Conservation (phyloP, 2,888 invertebrate genomes). For the Nasonia oneida region DNA sequence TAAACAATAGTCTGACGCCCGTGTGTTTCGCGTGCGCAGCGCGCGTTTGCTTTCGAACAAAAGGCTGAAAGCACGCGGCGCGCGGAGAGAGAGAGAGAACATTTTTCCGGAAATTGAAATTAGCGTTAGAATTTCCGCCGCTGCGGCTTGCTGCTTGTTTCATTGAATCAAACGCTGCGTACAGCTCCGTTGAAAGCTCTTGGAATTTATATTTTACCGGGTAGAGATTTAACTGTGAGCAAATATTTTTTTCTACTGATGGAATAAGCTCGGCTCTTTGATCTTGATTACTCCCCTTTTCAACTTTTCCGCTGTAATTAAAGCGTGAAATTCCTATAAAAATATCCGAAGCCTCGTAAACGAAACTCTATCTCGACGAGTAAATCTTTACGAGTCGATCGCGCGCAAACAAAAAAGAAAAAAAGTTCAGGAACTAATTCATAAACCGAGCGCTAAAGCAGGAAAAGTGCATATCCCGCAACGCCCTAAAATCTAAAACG, state of each 20-base stretch:
- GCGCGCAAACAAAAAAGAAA: background rate
- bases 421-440: no score
- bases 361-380: background rate
- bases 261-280: no score
- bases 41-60: background rate
- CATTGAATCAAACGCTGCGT: background rate
- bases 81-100: background rate
- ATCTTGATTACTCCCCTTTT: no score
- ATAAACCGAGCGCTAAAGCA: background rate
- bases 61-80: background rate
- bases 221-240: no score
- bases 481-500: conserved; percentile 15
- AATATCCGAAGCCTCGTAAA: no score
- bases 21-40: background rate
- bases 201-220: no score
- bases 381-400: background rate
- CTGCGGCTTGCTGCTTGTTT: background rate
- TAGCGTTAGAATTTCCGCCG: background rate
- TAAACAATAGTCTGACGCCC: background rate
- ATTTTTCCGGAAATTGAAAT: conserved; percentile 10
- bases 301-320: no score
- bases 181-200: no score
- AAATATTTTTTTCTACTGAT: no score
- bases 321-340: no score
- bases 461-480: background rate